These are phyloP conservation scores for Ibycter americanus DNA, from an alignment of 2,797 vertebrate genomes.

Conservation along the genomic window DNA sequence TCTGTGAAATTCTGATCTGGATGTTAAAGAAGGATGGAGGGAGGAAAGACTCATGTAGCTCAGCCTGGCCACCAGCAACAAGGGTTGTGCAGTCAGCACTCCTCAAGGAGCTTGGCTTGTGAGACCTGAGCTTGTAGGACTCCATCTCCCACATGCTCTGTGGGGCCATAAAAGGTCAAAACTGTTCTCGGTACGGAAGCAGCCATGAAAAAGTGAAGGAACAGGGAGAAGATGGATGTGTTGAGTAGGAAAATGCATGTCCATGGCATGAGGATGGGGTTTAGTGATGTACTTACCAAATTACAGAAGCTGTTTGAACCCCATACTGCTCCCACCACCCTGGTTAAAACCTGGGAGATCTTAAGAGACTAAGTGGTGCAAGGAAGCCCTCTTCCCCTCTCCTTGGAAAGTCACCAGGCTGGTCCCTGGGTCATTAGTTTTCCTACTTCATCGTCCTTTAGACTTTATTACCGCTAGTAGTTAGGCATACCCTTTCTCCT, in stretches of 20 bases:
- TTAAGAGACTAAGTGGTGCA: neutral
- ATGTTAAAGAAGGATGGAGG: neutral
- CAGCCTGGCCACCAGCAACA: neutral
- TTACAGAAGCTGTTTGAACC: neutral
- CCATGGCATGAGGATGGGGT: rapidly evolving
- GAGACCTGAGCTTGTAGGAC: neutral
- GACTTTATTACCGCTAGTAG: neutral
- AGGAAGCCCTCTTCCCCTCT: neutral
- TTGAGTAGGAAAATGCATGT: neutral
- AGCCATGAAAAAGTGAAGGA: neutral
- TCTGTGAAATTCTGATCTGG: neutral
- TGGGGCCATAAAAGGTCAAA: neutral
- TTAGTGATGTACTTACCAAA: neutral
- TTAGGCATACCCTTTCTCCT: neutral
- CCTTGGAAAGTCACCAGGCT: neutral
- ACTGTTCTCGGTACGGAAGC: neutral
- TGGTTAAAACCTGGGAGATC: neutral
- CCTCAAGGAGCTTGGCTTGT: neutral
- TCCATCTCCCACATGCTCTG: neutral
- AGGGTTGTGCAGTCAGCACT: neutral
- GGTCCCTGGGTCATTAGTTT: neutral
- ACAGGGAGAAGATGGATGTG: neutral
- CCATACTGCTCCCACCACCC: neutral
- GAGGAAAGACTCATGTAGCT: neutral
- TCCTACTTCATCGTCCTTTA: neutral